These are phyloP conservation scores for Labroides dimidiatus DNA, from an alignment of 2,797 vertebrate genomes.

Conservation along the genomic window DNA sequence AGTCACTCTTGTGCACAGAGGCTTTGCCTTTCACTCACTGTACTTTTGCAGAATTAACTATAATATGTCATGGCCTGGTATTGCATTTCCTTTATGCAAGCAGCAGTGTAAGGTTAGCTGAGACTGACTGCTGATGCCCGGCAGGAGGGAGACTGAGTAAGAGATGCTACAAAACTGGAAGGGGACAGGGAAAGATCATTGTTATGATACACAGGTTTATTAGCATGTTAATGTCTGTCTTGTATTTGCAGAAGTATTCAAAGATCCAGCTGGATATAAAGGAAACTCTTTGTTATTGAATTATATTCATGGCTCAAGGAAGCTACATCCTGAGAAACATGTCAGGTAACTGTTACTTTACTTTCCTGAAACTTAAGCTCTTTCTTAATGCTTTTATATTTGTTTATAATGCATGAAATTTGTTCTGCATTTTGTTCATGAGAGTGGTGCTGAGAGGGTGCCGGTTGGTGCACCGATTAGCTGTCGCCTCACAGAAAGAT, in stretches of 20 bases:
- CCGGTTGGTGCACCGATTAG: too few relatives aligned
- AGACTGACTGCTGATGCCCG: slow-evolving; percentile 49
- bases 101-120: slow-evolving; percentile 70
- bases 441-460: neutral
- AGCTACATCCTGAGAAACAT: slow-evolving; percentile 53
- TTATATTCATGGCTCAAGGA: slow-evolving; percentile 60
- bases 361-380: neutral
- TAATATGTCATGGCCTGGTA: slow-evolving; percentile 55
- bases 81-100: slow-evolving; percentile 78
- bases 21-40: slow-evolving; percentile 28
- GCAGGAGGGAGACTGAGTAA: slow-evolving; percentile 10
- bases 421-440: neutral
- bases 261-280: slow-evolving; percentile 36
- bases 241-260: slow-evolving; percentile 20
- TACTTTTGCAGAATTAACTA: slow-evolving; percentile 64
- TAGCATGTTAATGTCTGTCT: slow-evolving; percentile 10
- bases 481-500: too few relatives aligned
- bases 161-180: slow-evolving; percentile 14
- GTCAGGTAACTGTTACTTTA: slow-evolving; percentile 68
- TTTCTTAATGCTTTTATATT: neutral
- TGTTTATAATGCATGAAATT: slow-evolving; percentile 4
- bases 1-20: slow-evolving; percentile 44
- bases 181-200: slow-evolving; percentile 2
- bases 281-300: slow-evolving; percentile 13
- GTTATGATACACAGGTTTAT: slow-evolving; percentile 14